Conservation (phyloP, 2,113 vertebrate species). For the Amblyopsis rosae region DNA sequence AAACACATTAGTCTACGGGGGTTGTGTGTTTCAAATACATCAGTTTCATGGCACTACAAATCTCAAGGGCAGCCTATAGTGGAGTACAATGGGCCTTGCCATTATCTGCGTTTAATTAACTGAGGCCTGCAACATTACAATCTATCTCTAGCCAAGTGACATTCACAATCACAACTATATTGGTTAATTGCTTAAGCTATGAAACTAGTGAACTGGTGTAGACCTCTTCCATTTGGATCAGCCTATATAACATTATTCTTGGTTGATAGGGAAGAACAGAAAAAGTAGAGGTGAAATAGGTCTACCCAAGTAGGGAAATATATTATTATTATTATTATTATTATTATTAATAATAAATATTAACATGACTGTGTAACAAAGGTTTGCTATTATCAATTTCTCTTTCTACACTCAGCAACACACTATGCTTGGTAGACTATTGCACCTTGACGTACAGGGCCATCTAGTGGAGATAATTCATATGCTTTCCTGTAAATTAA, state of each 20-base stretch:
- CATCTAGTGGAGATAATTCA: slow-evolving; percentile 52
- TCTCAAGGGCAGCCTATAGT: slow-evolving; percentile 5
- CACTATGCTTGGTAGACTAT: background rate
- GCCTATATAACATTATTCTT: no score
- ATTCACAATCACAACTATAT: background rate
- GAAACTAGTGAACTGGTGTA: background rate
- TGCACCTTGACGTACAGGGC: slow-evolving; percentile 20
- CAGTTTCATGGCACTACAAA: slow-evolving; percentile 12
- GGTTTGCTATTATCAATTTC: background rate
- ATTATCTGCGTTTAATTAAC: slow-evolving; percentile 24
- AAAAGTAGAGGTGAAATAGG: no score
- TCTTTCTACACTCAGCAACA: background rate
- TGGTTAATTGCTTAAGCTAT: background rate
- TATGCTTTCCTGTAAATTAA: background rate
- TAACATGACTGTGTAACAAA: no score
- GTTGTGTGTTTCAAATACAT: slow-evolving; percentile 3
- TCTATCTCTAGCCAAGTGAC: slow-evolving; percentile 4
- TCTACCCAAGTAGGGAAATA: no score
- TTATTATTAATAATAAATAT: no score
- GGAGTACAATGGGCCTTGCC: slow-evolving; percentile 31
- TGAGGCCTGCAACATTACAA: slow-evolving; percentile 9
- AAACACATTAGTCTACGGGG: slow-evolving; percentile 1
- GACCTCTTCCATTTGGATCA: background rate
- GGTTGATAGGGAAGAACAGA: no score
- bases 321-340: no score